phyloP scores from a whole-genome alignment of 2,888 invertebrate species.

The Isotomurus palustris region DNA sequence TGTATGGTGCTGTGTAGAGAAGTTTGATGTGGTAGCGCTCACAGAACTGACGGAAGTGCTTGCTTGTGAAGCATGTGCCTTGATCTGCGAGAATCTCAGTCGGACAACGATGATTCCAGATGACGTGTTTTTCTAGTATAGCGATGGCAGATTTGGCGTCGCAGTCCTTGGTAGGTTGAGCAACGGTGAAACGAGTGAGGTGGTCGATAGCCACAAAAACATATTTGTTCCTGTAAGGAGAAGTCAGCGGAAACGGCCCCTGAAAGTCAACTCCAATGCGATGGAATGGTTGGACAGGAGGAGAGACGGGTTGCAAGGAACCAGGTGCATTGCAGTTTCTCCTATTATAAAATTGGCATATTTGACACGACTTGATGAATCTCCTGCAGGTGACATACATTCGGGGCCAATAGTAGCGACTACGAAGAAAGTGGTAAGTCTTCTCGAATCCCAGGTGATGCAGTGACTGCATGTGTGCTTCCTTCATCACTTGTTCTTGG shows the following conservation, averaged over 20 bases:
- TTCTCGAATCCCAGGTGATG: conserved; percentile 7
- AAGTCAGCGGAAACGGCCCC: background rate
- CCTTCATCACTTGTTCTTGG: background rate
- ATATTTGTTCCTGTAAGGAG: conserved; percentile 4
- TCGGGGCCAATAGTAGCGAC: conserved; percentile 1
- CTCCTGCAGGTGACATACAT: background rate
- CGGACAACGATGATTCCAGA: background rate
- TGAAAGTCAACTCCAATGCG: conserved; percentile 4
- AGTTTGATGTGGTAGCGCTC: background rate
- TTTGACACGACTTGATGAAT: background rate
- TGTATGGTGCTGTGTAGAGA: conserved; percentile 1
- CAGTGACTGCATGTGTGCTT: background rate
- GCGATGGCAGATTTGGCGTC: background rate
- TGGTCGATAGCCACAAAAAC: conserved; percentile 7
- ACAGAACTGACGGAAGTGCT: conserved; percentile 6
- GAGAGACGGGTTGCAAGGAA: background rate
- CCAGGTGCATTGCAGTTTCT: background rate
- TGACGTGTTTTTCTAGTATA: background rate
- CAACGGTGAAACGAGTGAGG: conserved; percentile 6
- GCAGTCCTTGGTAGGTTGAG: background rate
- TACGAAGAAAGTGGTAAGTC: background rate
- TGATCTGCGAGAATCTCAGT: background rate
- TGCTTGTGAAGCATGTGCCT: conserved; percentile 1
- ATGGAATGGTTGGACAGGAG: background rate
- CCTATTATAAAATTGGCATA: conserved; percentile 11